Evolutionary conservation across 2,888 invertebrate species (phyloP), one percentile per base, ranked within the genome.

Genomic region (Drosophila mettleri): DNA sequence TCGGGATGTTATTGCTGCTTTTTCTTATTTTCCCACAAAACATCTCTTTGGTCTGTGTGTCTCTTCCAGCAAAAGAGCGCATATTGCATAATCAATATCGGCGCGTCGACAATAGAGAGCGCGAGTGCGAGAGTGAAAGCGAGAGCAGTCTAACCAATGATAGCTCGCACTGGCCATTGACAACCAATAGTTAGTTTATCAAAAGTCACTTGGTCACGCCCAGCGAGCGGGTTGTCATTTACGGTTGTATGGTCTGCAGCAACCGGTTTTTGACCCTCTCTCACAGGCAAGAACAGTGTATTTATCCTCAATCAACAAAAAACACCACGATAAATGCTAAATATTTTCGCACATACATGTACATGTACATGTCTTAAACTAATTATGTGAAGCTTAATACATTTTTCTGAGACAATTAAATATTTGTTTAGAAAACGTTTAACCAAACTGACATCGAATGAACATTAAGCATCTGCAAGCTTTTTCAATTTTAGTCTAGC

Each of bases 161-260:
- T 6, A 53, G 16, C 22, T 27, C 18, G 34, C 58, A 43, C 46
- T 49, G 34, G 33, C 48, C 14, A 59, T 39, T 52, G 46, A 52
- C 49, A n/a, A 45, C 78, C 78, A 73, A 73, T 71, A 58, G 54
- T 41, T 64, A 51, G 27, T 46, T 34, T 33, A 65, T 52, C 12
- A 20, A 41, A 41, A 29, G n/a, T n/a, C 14, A 16, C 3, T 27
- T 14, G 20, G 38, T 52, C 14, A 36, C 77, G 72, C 77, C 72
- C 36, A 45, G 22, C 9, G 6, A 34, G n/a, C 9, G n/a, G 31
- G 10, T 6, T 12, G 29, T 20, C 27, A 46, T 24, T 34, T 52
- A 22, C 18, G 24, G 3, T 14, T 33, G 1, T 41, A 3, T 45
- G 12, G 12, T 29, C 5, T 45, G 9, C 45, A 39, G 45, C 31